Conservation (phyloP, 64 coral and sea anemone species). For the Actinia tenebrosa region DNA sequence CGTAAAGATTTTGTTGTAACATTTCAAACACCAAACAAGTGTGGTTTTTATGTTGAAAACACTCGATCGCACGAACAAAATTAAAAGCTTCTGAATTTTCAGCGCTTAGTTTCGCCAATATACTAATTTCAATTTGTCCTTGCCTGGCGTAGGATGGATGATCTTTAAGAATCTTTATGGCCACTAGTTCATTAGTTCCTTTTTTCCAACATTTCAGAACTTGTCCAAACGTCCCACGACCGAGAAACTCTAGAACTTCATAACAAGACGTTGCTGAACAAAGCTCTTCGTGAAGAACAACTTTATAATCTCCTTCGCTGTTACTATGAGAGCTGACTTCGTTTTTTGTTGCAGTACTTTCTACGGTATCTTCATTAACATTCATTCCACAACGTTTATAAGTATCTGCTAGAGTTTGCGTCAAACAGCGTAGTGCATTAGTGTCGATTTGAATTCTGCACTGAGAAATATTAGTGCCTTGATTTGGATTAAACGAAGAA, state of each 20-base stretch:
- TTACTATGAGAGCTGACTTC: conserved; percentile 67
- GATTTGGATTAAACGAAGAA: conserved; percentile 60
- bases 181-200: conserved; percentile 88
- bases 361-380: conserved; percentile 39
- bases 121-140: conserved; percentile 95
- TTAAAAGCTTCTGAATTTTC: conserved; percentile 98
- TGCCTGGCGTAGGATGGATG: conserved; percentile 96
- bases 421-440: conserved; percentile 64
- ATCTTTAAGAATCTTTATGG: conserved; percentile 97
- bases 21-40: conserved; percentile 97
- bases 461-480: conserved; percentile 17
- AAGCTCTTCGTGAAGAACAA: conserved; percentile 87
- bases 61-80: conserved; percentile 97
- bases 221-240: conserved; percentile 98
- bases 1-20: conserved; percentile 91
- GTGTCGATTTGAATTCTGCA: conserved; percentile 71
- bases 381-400: conserved; percentile 90
- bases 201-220: conserved; percentile 99
- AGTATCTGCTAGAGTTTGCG: conserved; percentile 73
- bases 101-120: conserved; percentile 83
- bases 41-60: conserved; percentile 92
- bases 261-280: conserved; percentile 84
- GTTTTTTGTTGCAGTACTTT: conserved; percentile 61
- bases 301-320: conserved; percentile 92
- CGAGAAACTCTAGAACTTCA: conserved; percentile 93